Evolutionary conservation across 2,113 vertebrate species (phyloP), one percentile per base, ranked within the genome.

Genomic region (Phylloscopus whistleri): DNA sequence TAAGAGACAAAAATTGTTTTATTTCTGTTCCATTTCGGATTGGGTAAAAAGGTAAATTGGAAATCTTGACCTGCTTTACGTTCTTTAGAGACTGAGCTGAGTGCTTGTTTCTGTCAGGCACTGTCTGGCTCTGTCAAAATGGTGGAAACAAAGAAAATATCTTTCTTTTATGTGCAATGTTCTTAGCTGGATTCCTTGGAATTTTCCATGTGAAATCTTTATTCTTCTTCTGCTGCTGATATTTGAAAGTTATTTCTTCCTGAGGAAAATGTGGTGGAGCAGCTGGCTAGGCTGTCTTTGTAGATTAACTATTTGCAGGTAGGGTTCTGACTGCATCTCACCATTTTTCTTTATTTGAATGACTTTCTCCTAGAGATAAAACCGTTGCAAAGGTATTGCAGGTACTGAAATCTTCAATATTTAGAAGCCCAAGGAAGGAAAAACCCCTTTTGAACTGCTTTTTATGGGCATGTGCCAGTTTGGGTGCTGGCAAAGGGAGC

Each of bases 221-320:
- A 9, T 68, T 55, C 60, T 62, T 90, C 15, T 59, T 19, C 23
- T 81, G 33, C 33, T 86, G 7, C 39, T 77, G 31, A 11, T 73
- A 14, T 83, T 88, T 90, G 30, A 44, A 86, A 92, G 52, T 77
- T 55, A 43, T 75, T 93, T 94, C 63, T 92, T 90, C 33, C 9
- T 18, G 48, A 84, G n/a, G 43, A 68, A 76, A 60, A 86, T 11
- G 10, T 41, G 48, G 35, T 27, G 41, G 60, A 74, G 56, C 46
- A 30, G 53, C 33, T 72, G 69, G 24, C 60, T 60, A 67, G n/a
- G 33, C 73, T 60, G 30, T 13, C 43, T 91, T 46, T 84, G 28
- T 19, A 63, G 48, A 31, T 59, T 48, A 74, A 27, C 66, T 55
- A 1, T 15, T 88, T 26, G 11, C 69, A 59, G 53, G 26, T 62